phyloP scores from a whole-genome alignment of 2,888 invertebrate genomes.

The Agrotis puta region DNA sequence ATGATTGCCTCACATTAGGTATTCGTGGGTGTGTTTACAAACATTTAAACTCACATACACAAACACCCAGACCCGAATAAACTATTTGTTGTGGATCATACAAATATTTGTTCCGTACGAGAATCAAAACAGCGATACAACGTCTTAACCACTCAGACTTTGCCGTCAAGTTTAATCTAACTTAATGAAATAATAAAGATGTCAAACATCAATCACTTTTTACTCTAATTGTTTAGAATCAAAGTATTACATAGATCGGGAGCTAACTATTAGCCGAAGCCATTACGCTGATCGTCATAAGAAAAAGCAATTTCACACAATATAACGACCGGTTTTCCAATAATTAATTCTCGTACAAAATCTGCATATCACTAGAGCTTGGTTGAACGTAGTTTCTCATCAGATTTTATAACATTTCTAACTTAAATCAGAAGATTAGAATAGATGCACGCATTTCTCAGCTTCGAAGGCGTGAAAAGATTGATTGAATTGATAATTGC shows the following conservation, averaged over 20 bases:
- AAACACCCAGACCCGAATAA: no score
- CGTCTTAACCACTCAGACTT: no score
- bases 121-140: no score
- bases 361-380: constrained; percentile 54
- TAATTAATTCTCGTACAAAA: constrained; percentile 55
- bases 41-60: no score
- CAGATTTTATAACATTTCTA: constrained; percentile 22
- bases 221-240: constrained; percentile 3
- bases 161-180: neutral
- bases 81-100: no score
- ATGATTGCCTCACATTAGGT: no score
- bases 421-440: constrained; percentile 35
- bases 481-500: constrained; percentile 39
- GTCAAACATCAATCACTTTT: constrained; percentile 16
- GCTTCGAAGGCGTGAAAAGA: constrained; percentile 8
- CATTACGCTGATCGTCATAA: constrained; percentile 30
- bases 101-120: no score
- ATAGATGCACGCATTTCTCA: constrained; percentile 29
- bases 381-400: constrained; percentile 31
- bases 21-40: no score
- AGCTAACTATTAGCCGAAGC: constrained; percentile 24
- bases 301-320: constrained; percentile 55
- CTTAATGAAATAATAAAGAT: neutral
- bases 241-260: constrained; percentile 9
- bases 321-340: constrained; percentile 60